Percentiles rank a stretch among this genome's conserved stretches.
phyloP scores from a whole-genome alignment of 1,140 invertebrate genomes.

The Aphidius gifuensis region DNA sequence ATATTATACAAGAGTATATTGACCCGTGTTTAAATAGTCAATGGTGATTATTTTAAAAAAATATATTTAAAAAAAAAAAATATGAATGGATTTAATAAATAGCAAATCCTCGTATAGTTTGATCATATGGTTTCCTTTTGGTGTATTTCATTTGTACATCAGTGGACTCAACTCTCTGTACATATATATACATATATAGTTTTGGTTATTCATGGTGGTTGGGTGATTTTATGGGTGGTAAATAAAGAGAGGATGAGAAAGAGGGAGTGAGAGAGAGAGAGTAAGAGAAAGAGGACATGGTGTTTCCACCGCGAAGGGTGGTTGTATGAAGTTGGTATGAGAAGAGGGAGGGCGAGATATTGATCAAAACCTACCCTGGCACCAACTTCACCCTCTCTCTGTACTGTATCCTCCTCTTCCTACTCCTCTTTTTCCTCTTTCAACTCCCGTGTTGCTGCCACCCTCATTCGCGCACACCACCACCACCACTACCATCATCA shows the following conservation, averaged over 20 bases:
- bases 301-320: conserved; percentile 45
- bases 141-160: too few relatives aligned
- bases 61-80: too few relatives aligned
- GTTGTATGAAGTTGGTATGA: conserved; percentile 9
- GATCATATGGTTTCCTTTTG: conserved; percentile 34
- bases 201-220: conserved; percentile 54
- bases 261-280: neutral
- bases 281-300: conserved; percentile 39
- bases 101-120: conserved; percentile 22
- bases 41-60: too few relatives aligned
- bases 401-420: conserved; percentile 16
- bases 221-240: conserved; percentile 31
- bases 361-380: conserved; percentile 57
- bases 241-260: conserved; percentile 1
- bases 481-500: conserved; percentile 19
- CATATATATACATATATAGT: conserved; percentile 39
- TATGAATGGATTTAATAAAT: too few relatives aligned
- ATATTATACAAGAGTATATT: too few relatives aligned
- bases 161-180: conserved; percentile 8
- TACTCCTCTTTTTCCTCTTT: conserved; percentile 20
- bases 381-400: conserved; percentile 40
- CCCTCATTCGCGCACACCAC: conserved; percentile 8
- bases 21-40: too few relatives aligned
- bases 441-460: conserved; percentile 15
- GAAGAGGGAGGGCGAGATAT: conserved; percentile 53